Percentiles rank a stretch among this genome's conserved stretches.
Conservation (phyloP, 2,797 vertebrate species). For the Sylvia borin region DNA sequence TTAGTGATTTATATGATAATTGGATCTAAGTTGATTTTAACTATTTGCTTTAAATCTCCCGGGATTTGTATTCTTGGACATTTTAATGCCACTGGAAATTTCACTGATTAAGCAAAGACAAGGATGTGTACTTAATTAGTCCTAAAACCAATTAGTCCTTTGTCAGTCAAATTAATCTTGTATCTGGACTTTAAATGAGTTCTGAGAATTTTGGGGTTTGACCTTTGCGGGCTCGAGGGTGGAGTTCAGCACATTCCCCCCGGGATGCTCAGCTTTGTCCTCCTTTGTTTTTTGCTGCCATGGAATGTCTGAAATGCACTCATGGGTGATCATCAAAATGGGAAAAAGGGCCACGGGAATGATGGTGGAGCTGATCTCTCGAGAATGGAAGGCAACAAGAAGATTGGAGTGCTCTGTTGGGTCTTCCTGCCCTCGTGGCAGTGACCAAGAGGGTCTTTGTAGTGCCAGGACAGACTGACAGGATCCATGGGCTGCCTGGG, state of each 20-base stretch:
- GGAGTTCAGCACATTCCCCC: not conserved
- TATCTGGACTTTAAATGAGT: slow-evolving; percentile 24
- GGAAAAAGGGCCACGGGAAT: not conserved
- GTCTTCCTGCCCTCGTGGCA: not conserved
- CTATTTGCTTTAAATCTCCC: slow-evolving; percentile 62
- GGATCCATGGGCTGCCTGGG: not conserved
- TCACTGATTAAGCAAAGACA: slow-evolving; percentile 61
- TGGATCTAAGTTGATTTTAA: slow-evolving; percentile 69
- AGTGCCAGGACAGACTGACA: not conserved
- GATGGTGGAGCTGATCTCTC: not conserved
- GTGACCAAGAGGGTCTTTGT: not conserved
- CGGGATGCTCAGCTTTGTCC: not conserved
- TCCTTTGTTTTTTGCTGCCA: not conserved
- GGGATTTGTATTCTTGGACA: slow-evolving; percentile 51
- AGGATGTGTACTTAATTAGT: slow-evolving; percentile 58
- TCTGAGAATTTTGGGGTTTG: slow-evolving; percentile 35
- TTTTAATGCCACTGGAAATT: slow-evolving; percentile 61
- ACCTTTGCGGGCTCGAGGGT: not conserved
- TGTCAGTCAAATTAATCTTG: slow-evolving; percentile 49
- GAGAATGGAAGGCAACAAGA: not conserved
- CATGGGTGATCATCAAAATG: not conserved
- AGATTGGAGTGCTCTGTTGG: not conserved
- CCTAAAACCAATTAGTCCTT: slow-evolving; percentile 57
- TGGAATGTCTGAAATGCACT: not conserved
- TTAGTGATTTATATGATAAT: slow-evolving; percentile 71